Percentiles rank a stretch among this genome's conserved stretches.
Evolutionary conservation across 2,797 vertebrate genomes (phyloP).

Genomic region (Tarsius wallacei): DNA sequence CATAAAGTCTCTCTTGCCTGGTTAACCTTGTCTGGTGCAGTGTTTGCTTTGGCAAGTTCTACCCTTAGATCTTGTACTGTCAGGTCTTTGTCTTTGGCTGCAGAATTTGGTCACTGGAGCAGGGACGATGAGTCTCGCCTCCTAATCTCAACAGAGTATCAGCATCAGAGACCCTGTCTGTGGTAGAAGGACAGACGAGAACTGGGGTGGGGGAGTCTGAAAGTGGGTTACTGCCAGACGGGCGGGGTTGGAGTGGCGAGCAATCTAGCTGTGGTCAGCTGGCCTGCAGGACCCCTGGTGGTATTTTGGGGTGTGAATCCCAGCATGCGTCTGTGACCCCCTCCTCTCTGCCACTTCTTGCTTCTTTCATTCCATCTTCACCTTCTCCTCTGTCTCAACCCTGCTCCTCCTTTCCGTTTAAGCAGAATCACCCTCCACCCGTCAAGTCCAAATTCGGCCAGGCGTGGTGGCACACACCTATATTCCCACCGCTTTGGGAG

Average conservation of each 20-base stretch:
- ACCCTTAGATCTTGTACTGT: not conserved
- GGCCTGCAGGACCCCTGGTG: not conserved
- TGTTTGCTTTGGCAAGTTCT: not conserved
- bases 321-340: too few relatives aligned
- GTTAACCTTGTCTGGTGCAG: not conserved
- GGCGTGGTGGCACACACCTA: too few relatives aligned
- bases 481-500: too few relatives aligned
- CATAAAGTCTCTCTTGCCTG: not conserved
- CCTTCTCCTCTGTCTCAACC: not conserved
- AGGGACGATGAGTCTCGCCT: not conserved
- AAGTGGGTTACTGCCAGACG: not conserved
- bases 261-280: not conserved
- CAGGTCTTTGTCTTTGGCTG: not conserved
- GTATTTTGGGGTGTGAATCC: not conserved
- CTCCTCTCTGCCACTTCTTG: not conserved
- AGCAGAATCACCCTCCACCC: not conserved
- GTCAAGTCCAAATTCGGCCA: not conserved
- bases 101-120: not conserved
- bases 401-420: not conserved
- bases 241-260: too few relatives aligned
- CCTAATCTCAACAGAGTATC: not conserved
- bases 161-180: not conserved
- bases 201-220: not conserved
- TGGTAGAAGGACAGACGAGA: too few relatives aligned
- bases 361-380: not conserved